Percentiles rank a stretch among this genome's conserved stretches.
Conservation (phyloP, 2,888 invertebrate genomes). For the Eudiplozoon nipponicum region DNA sequence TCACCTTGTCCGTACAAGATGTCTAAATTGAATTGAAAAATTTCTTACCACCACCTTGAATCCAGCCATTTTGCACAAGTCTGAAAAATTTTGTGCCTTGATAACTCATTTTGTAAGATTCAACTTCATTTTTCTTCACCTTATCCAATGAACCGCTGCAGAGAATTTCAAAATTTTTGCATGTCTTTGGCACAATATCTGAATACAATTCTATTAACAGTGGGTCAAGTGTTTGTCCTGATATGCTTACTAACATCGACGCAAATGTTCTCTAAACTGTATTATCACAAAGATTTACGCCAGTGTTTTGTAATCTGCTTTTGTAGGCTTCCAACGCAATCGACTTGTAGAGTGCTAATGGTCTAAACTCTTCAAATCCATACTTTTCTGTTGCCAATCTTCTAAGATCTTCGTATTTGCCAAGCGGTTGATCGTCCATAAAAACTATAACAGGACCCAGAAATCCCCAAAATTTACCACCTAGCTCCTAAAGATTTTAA, state of each 20-base stretch:
- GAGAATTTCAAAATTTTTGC: constrained; percentile 37
- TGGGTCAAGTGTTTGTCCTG: too few relatives aligned
- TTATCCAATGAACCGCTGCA: constrained; percentile 25
- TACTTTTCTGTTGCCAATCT: constrained; percentile 23
- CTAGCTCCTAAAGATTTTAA: constrained; percentile 21
- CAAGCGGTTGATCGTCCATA: constrained; percentile 22
- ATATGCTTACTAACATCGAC: constrained; percentile 13
- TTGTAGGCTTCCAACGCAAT: constrained; percentile 25
- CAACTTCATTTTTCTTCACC: constrained; percentile 18
- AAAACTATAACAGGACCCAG: constrained; percentile 23
- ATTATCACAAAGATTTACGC: too few relatives aligned
- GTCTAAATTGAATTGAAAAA: constrained; percentile 20
- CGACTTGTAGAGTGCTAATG: constrained; percentile 21
- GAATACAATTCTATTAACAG: too few relatives aligned
- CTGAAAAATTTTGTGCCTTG: constrained; percentile 35
- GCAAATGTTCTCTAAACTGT: background rate
- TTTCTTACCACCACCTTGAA: constrained; percentile 35
- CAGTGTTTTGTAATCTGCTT: too few relatives aligned
- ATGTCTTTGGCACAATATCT: constrained; percentile 47
- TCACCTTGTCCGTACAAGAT: constrained; percentile 25
- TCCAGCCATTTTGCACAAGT: constrained; percentile 39
- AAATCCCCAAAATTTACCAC: constrained; percentile 25
- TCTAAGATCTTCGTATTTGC: constrained; percentile 23
- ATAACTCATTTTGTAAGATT: constrained; percentile 24
- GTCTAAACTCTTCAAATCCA: constrained; percentile 24